Evolutionary conservation across 1,140 invertebrate genomes (phyloP).

Genomic region (Colletes gigas): DNA sequence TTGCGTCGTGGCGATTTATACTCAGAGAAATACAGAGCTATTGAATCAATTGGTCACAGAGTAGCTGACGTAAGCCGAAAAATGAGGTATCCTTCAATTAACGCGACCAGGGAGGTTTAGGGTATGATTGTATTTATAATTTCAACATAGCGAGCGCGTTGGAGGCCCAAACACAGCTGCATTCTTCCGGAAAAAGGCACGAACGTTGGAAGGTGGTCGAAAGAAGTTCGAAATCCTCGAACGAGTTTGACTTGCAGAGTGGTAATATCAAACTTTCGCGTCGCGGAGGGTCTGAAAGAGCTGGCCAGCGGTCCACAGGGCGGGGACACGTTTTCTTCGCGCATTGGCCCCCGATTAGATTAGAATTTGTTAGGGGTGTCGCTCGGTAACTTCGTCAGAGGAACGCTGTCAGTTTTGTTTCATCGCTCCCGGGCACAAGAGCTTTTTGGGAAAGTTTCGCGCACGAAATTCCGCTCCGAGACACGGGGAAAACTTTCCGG

Average conservation of each 20-base stretch:
- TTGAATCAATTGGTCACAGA: too few species aligned
- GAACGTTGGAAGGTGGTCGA: constrained; percentile 12
- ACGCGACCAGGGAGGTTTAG: too few species aligned
- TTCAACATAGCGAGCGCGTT: too few species aligned
- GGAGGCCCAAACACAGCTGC: too few species aligned
- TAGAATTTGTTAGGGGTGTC: constrained; percentile 69
- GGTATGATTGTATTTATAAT: too few species aligned
- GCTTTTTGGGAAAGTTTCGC: constrained; percentile 58
- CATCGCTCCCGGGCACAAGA: constrained; percentile 57
- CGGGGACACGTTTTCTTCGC: constrained; percentile 11
- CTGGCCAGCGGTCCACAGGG: constrained; percentile 15
- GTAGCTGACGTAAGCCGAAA: too few species aligned
- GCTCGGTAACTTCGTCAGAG: constrained; percentile 60
- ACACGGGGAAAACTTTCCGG: constrained; percentile 52
- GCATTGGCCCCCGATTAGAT: constrained; percentile 60
- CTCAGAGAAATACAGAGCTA: background rate
- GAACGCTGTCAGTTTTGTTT: constrained; percentile 65
- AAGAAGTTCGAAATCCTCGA: constrained; percentile 67
- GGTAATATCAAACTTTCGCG: constrained; percentile 70
- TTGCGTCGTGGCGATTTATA: background rate
- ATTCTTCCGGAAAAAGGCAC: background rate
- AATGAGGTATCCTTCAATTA: too few species aligned
- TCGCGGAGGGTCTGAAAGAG: constrained; percentile 12
- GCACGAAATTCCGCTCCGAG: constrained; percentile 51
- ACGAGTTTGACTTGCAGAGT: constrained; percentile 69